These are phyloP conservation scores for Eptesicus fuscus DNA, from an alignment of 2,113 vertebrate genomes.

Conservation along the genomic window DNA sequence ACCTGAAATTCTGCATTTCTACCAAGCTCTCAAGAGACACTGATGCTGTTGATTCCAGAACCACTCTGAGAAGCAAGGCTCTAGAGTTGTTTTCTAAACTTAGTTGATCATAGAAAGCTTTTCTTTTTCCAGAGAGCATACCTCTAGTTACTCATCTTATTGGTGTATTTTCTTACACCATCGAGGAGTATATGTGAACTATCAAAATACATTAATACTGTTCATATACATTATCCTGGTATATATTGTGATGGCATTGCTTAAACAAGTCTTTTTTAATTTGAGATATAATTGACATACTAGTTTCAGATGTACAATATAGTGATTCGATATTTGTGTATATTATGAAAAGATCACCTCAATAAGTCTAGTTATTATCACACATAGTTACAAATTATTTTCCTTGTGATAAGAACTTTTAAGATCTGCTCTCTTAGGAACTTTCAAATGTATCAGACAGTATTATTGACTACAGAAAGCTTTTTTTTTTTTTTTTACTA, in stretches of 20 bases:
- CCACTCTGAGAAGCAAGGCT: neutral
- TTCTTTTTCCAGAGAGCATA: neutral
- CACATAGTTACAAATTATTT: neutral
- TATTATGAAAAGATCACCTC: neutral
- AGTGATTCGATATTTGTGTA: neutral
- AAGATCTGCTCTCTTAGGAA: neutral
- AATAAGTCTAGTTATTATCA: neutral
- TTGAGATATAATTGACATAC: neutral
- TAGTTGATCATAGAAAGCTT: neutral
- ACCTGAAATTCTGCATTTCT: neutral
- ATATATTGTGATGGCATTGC: neutral
- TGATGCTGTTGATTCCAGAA: neutral
- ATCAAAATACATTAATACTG: neutral
- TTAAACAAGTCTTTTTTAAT: neutral
- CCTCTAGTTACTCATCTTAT: neutral
- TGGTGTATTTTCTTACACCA: neutral
- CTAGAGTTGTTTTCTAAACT: neutral
- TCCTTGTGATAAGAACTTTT: neutral
- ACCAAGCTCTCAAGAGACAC: neutral
- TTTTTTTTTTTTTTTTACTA: slow-evolving; percentile 37
- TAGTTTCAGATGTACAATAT: neutral
- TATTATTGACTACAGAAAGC: neutral
- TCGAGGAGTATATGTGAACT: neutral
- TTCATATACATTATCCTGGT: neutral
- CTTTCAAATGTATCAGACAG: neutral